Base-by-base conservation (phyloP, 92 coral and sea anemone species). In the Heteractis magnifica region DNA sequence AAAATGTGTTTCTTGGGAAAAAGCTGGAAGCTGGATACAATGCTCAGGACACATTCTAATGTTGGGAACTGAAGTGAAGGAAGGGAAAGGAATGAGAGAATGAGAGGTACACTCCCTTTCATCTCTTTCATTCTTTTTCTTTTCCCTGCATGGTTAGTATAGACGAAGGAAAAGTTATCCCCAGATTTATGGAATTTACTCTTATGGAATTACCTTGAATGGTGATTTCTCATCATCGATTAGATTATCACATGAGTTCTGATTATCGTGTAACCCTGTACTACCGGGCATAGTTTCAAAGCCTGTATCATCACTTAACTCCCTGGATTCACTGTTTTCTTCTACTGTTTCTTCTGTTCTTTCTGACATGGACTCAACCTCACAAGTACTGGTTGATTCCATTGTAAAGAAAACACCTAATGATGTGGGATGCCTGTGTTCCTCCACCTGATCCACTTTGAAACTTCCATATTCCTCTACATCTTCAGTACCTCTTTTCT, bases 331-430 rank as follows among this genome's bases (percentile, higher is more conserved):
- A 19, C 77, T 85, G 41, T 79, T 14, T 5, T 71, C 78, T 77
- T 34, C 65, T 58, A 34, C 48, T 8, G 20, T 23, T 21, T 72
- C 76, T 11, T 75, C 93, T 18, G 90, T 87, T 20, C 76, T 56
- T 65, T 21, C 79, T 11, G 88, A 87, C 81, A 81, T 79, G 13
- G 91, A 80, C 48, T 87, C 91, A 75, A 84, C 78, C 10, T 87
- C 93, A 81, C 76, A 90, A 72, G 85, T 86, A 21, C 87, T 82
- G 16, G 81, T 85, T 20, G 74, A 78, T 8, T 85, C 88, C 18
- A 79, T 52, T 3, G 88, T 85, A 78, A 85, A 85, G 83, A 85
- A 85, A 12, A 85, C 87, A 3, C 87, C 88, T 21, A 44, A 14
- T 3, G 83, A 77, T 10, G 83, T 19, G n/a, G 86, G 64, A 78